These are phyloP conservation scores for Stomatorhinus walkeri DNA, from an alignment of 2,797 vertebrate genomes.

Conservation along the genomic window DNA sequence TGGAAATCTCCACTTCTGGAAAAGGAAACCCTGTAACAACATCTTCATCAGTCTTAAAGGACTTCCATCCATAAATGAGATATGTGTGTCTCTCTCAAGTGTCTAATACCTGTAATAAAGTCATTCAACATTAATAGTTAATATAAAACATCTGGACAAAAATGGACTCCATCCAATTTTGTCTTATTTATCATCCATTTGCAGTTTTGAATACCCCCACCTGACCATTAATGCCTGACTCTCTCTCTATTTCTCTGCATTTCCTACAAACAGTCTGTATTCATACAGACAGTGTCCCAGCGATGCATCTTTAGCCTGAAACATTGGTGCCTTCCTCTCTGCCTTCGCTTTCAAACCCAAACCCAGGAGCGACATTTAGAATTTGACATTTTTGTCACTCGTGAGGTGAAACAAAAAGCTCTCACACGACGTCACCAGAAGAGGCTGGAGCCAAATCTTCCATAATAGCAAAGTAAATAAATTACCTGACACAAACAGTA, in stretches of 20 bases:
- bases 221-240: neutral
- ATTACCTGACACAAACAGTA: neutral
- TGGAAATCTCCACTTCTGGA: neutral
- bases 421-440: neutral
- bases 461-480: neutral
- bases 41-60: neutral
- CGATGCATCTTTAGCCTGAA: neutral
- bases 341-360: slow-evolving; percentile 31
- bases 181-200: neutral
- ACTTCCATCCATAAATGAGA: neutral
- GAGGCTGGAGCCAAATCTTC: neutral
- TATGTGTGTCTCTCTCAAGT: neutral
- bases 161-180: neutral
- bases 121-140: neutral
- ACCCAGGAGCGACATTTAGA: neutral
- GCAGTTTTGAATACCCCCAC: neutral
- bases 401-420: neutral
- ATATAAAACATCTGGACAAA: neutral
- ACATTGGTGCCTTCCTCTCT: slow-evolving; percentile 14
- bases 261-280: slow-evolving; percentile 32
- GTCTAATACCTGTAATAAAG: neutral
- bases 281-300: slow-evolving; percentile 44
- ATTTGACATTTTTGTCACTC: neutral
- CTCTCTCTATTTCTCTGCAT: neutral
- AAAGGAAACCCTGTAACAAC: neutral